Evolutionary conservation across 2,797 vertebrate species (phyloP).

Genomic region (Mus minutoides): DNA sequence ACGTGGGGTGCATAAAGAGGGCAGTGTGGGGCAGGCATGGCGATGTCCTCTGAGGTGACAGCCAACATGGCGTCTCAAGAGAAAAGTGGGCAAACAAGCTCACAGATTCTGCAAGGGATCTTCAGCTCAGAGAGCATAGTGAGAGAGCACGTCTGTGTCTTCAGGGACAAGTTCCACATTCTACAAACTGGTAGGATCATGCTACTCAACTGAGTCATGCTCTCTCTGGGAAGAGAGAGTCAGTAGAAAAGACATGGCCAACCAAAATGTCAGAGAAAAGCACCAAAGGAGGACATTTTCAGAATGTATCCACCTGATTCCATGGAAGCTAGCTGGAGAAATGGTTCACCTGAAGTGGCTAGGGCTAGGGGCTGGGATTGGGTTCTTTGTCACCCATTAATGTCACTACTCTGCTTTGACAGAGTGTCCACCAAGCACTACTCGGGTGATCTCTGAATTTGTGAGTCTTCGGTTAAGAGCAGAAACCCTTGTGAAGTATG

Average conservation of each 20-base stretch:
- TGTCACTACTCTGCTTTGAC: background rate
- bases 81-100: background rate
- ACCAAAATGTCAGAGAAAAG: background rate
- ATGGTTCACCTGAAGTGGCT: background rate
- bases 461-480: background rate
- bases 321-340: background rate
- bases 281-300: background rate
- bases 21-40: background rate
- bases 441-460: background rate
- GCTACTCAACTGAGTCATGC: background rate
- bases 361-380: background rate
- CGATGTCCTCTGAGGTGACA: fast-evolving
- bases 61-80: background rate
- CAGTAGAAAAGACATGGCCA: background rate
- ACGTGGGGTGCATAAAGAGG: fast-evolving
- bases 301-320: background rate
- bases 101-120: background rate
- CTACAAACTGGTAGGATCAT: background rate
- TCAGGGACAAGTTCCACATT: background rate
- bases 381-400: background rate
- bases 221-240: background rate
- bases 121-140: background rate
- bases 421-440: background rate
- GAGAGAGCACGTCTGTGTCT: background rate
- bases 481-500: background rate